These are phyloP conservation scores for Apamea anceps DNA, from an alignment of 2,888 invertebrate species.

Conservation along the genomic window DNA sequence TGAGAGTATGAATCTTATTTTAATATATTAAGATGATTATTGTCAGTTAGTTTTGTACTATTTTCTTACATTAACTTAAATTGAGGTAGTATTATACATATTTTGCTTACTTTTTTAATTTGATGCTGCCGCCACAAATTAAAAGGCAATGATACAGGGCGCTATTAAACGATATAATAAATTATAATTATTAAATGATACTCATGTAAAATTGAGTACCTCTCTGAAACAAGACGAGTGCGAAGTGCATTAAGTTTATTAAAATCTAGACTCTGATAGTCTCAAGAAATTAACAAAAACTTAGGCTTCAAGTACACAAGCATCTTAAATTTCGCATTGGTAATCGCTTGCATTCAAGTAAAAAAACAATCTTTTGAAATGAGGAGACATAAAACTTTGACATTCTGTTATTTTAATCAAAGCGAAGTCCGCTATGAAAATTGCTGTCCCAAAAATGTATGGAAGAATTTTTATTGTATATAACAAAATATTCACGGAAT, in stretches of 20 bases:
- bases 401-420: slow-evolving; percentile 42
- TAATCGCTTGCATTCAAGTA: not conserved
- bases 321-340: not conserved
- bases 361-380: slow-evolving; percentile 16
- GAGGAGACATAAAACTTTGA: slow-evolving; percentile 19
- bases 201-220: slow-evolving; percentile 1
- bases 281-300: not conserved
- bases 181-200: too few relatives aligned
- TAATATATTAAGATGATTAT: not conserved
- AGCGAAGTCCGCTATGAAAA: slow-evolving; percentile 33
- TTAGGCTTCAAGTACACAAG: not conserved
- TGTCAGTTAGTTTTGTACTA: not conserved
- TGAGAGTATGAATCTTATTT: not conserved
- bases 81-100: not conserved
- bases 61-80: not conserved
- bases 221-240: not conserved
- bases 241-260: not conserved
- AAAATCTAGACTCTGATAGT: not conserved
- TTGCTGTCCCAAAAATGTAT: slow-evolving; percentile 53
- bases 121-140: not conserved
- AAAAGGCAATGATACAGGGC: too few relatives aligned
- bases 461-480: slow-evolving; percentile 52
- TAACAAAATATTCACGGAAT: slow-evolving; percentile 57
- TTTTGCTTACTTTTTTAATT: not conserved
- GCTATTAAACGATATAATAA: too few relatives aligned